Percentiles rank a stretch among this genome's conserved stretches.
Conservation (phyloP, 2,888 invertebrate species). For the Harpalus rubripes region DNA sequence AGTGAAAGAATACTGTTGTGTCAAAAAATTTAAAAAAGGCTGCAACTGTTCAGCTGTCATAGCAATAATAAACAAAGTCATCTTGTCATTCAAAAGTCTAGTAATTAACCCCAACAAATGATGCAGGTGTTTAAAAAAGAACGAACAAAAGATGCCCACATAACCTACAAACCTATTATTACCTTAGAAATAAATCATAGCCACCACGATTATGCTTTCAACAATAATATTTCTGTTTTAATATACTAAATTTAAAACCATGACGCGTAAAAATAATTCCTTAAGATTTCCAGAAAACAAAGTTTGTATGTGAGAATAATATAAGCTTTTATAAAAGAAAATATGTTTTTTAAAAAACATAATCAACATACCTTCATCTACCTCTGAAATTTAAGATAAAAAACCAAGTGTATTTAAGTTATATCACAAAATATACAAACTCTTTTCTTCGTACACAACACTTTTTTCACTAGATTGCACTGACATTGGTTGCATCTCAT, state of each 20-base stretch:
- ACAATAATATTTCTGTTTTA: conserved; percentile 19
- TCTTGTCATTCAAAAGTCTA: neutral
- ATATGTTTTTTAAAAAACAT: conserved; percentile 43
- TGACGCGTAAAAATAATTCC: conserved; percentile 67
- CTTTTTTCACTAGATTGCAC: conserved; percentile 67
- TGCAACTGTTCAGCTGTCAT: conserved; percentile 36
- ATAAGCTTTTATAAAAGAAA: conserved; percentile 48
- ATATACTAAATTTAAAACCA: conserved; percentile 65
- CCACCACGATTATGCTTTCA: conserved; percentile 28
- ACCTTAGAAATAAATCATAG: conserved; percentile 20
- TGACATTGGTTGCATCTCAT: conserved; percentile 58
- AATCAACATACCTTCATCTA: conserved; percentile 68
- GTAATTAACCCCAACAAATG: conserved; percentile 41
- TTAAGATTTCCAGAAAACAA: conserved; percentile 45
- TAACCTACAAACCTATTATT: conserved; percentile 58
- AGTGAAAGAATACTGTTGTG: conserved; percentile 47
- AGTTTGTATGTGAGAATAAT: conserved; percentile 60
- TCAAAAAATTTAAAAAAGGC: conserved; percentile 43
- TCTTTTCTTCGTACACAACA: conserved; percentile 67
- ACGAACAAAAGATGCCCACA: conserved; percentile 56
- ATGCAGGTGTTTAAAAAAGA: conserved; percentile 59
- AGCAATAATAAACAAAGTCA: conserved; percentile 38
- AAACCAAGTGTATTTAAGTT: conserved; percentile 65
- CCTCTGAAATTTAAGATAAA: conserved; percentile 68
- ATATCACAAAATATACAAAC: conserved; percentile 66